These are phyloP conservation scores for Strigamia maritima DNA, from an alignment of 2,888 invertebrate species.

Conservation along the genomic window DNA sequence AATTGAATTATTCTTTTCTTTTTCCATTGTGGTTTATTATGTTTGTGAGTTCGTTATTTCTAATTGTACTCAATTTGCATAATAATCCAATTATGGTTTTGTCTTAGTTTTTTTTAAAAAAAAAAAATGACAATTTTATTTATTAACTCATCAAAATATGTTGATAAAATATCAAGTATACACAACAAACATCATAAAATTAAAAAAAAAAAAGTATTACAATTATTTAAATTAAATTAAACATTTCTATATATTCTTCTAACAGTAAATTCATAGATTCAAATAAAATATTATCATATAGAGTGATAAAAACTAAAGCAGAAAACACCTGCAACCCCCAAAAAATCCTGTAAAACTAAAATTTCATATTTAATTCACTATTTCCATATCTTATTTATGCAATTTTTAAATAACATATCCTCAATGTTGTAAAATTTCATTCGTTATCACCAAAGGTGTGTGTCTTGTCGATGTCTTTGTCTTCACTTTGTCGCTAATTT, in stretches of 20 bases:
- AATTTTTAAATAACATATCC: neutral
- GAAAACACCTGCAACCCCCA: no score
- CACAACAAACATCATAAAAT: no score
- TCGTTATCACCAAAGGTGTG: neutral
- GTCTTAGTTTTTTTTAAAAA: neutral
- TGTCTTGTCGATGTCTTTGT: conserved; percentile 6
- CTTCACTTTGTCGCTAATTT: conserved; percentile 16
- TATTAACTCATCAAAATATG: neutral
- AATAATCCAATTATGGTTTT: neutral
- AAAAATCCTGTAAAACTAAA: no score
- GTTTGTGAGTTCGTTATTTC: neutral
- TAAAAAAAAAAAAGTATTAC: no score
- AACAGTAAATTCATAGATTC: no score
- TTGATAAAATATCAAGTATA: no score
- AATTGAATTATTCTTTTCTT: neutral
- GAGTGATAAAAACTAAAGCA: no score
- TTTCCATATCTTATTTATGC: no score
- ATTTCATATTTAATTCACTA: no score
- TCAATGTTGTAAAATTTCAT: neutral
- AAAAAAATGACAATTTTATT: neutral
- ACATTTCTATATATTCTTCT: no score
- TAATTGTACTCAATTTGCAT: neutral
- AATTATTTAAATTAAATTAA: no score
- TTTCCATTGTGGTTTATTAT: neutral
- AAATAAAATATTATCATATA: no score